phyloP scores from a whole-genome alignment of 35 echinoderm and acorn worm genomes.

The Stichopus chloronotus region DNA sequence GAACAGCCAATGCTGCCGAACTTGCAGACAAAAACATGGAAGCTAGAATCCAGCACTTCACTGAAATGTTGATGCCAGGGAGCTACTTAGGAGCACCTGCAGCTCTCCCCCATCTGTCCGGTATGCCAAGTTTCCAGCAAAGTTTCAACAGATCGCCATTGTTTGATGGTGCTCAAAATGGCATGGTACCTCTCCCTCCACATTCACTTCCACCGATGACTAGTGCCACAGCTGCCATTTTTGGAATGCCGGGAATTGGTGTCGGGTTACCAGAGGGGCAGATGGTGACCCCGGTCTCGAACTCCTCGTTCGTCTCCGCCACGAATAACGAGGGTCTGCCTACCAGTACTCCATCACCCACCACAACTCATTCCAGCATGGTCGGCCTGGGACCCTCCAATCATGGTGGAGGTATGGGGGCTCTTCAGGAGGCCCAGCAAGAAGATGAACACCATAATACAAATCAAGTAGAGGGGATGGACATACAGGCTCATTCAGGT shows the following conservation, averaged over 20 bases:
- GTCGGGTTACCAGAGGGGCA: slow-evolving; percentile 25
- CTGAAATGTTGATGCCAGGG: slow-evolving; percentile 55
- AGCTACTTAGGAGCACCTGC: slow-evolving; percentile 1
- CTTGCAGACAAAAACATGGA: slow-evolving; percentile 1
- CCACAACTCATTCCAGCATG: slow-evolving; percentile 19
- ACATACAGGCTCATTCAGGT: background rate
- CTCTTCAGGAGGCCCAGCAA: background rate
- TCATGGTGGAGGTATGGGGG: slow-evolving; percentile 16
- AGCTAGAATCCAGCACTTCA: slow-evolving; percentile 26
- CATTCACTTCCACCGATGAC: slow-evolving; percentile 7
- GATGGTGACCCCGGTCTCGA: slow-evolving; percentile 31
- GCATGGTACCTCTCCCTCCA: slow-evolving; percentile 48
- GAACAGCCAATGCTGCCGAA: background rate
- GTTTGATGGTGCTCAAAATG: slow-evolving; percentile 39
- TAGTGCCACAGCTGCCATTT: slow-evolving; percentile 24
- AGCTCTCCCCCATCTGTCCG: background rate
- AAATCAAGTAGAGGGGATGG: background rate
- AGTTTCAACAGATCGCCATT: slow-evolving; percentile 44
- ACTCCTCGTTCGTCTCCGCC: slow-evolving; percentile 9
- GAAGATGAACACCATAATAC: background rate
- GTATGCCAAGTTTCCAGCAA: slow-evolving; percentile 49
- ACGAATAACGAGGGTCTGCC: slow-evolving; percentile 8
- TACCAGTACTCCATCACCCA: slow-evolving; percentile 10
- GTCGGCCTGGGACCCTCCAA: slow-evolving; percentile 3
- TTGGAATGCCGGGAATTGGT: slow-evolving; percentile 38